Base-by-base conservation (phyloP, 2,888 invertebrate genomes). In the Lutraria lutraria region DNA sequence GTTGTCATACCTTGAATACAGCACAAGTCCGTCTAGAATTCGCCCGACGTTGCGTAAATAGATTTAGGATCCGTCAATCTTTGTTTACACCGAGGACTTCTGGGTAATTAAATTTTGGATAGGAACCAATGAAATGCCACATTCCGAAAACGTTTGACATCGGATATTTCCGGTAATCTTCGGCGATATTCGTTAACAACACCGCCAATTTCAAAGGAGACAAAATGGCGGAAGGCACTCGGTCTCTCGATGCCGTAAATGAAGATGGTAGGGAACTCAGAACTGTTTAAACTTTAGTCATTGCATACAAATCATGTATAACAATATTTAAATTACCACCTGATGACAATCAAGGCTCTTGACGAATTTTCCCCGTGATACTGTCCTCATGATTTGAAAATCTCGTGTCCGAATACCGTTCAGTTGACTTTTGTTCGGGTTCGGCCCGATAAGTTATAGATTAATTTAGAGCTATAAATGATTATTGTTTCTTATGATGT, bases 141-240 rank as follows among this genome's bases (percentile, higher is more conserved):
- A 34, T 34, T 76, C 60, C 31, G 56, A 60, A 53, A 31, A 34
- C 83, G 29, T 6, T n/a, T 52, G 16, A 68, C 52, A 43, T 68
- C 84, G 84, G 29, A 19, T 52, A 15, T 84, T 72, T 29, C 31
- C 79, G 79, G 52, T 31, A 19, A 86, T 21, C 0, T 43, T 34
- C 86, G 86, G 54, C 0, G 68, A 52, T 60, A 63, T 91, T 88
- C 88, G 88, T 92, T 90, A 90, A 88, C 88, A 92, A 91, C 93
- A 93, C 94, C 95, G 95, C 94, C 94, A 95, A 93, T 93, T 95
- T 94, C 93, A 92, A 94, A 94, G 92, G 86, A 88, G 63, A 85
- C 88, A 93, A 93, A 82, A 94, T 94, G 95, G 94, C 94, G 91
- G 94, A 93, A 80, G 92, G 90, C 86, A 89, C 90, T 63, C 80